Evolutionary conservation across 2,888 invertebrate species (phyloP), one percentile per base, ranked within the genome.

Genomic region (Lysandra bellargus): DNA sequence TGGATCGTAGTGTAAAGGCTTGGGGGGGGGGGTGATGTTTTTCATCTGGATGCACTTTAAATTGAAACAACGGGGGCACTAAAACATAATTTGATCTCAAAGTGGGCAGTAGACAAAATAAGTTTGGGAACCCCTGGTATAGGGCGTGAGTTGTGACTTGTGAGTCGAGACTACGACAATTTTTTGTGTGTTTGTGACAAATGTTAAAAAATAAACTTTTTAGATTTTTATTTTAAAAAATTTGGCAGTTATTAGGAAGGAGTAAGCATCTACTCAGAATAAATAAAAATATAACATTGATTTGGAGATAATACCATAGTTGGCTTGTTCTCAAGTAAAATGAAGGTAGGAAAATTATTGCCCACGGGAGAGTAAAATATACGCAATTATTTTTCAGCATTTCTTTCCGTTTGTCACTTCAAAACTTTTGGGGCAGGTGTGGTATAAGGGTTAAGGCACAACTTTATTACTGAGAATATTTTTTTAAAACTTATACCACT

Each of bases 291-390:
- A 57, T 79, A 12, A 40, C 33, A 72, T 79, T 85, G 87, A 89
- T 87, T 88, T 86, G 87, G 87, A 89, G 89, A 88, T 89, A 90
- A 91, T 90, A 89, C 88, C 89, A 89, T 91, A 92, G 91, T 92
- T 92, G 90, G 88, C 84, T 84, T 90, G 90, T 91, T 92, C 89
- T 85, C 86, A 86, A 84, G 83, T 84, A 82, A 87, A 88, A 91
- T 91, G 74, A 88, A 88, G 86, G 91, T 91, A 89, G 90, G 91
- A 89, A 90, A 91, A 92, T 91, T 89, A 92, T 91, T 92, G 89
- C 90, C 88, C 88, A 83, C 87, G 83, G 86, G 90, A 89, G 91
- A 89, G 91, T 93, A 91, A 93, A 57, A 17, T 57, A 90, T 84
- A 85, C 85, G 88, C 88, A 89, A 91, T 93, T 92, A 92, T 94